Conservation (phyloP, 2,113 vertebrate genomes). For the Sebastes fasciatus region DNA sequence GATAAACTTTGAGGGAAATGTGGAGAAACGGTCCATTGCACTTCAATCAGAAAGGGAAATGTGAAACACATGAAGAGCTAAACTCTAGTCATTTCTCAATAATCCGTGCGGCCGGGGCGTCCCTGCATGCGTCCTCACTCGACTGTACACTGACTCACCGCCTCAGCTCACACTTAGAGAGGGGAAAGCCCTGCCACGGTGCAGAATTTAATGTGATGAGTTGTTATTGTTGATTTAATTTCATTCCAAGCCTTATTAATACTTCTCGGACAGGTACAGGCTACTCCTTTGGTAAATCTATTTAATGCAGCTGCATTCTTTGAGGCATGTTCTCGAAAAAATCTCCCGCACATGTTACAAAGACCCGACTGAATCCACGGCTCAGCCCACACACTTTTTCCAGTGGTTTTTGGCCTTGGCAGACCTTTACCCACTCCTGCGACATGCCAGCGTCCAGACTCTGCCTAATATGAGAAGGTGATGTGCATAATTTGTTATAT, state of each 20-base stretch:
- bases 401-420: constrained; percentile 81
- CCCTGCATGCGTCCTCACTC: background rate
- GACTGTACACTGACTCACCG: background rate
- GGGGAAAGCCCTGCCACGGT: constrained; percentile 38
- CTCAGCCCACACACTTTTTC: constrained; percentile 82
- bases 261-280: constrained; percentile 42
- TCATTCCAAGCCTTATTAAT: constrained; percentile 62
- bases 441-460: constrained; percentile 75
- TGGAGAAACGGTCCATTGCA: constrained; percentile 67
- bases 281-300: constrained; percentile 63
- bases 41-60: constrained; percentile 78
- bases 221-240: constrained; percentile 67
- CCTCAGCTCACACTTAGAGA: constrained; percentile 26
- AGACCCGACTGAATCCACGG: constrained; percentile 74
- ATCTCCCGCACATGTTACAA: constrained; percentile 75
- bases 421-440: constrained; percentile 70
- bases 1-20: constrained; percentile 74
- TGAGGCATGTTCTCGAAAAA: constrained; percentile 71
- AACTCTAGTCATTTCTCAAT: constrained; percentile 66
- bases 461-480: constrained; percentile 80
- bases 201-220: constrained; percentile 49
- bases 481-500: constrained; percentile 85
- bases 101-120: constrained; percentile 37
- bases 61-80: constrained; percentile 75
- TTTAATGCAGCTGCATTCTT: constrained; percentile 73